Evolutionary conservation across 2,888 invertebrate species (phyloP).

Genomic region (Psococerastis gibbosa): DNA sequence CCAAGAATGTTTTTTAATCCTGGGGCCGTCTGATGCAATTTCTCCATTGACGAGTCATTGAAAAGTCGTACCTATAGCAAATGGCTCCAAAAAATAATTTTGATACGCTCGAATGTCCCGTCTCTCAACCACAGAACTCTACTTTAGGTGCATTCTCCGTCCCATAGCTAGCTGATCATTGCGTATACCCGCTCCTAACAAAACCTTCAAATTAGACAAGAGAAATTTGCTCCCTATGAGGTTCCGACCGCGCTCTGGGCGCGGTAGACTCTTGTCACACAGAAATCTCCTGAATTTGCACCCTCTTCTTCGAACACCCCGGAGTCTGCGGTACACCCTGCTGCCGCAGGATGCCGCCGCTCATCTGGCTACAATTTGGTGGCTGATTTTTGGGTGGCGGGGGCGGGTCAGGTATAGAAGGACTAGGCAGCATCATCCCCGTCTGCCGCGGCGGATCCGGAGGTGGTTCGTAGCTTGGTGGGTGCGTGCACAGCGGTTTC

Average conservation of each 20-base stretch:
- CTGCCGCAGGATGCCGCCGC: conserved; percentile 41
- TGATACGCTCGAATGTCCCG: too few species aligned
- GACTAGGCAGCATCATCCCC: conserved; percentile 25
- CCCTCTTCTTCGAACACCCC: conserved; percentile 68
- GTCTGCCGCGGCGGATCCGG: conserved; percentile 22
- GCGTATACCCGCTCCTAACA: too few species aligned
- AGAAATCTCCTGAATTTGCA: conserved; percentile 84
- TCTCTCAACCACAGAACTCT: too few species aligned
- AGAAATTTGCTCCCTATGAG: conserved; percentile 9
- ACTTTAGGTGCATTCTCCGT: too few species aligned
- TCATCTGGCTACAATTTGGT: conserved; percentile 26
- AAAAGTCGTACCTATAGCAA: too few species aligned
- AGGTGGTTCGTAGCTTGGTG: conserved; percentile 19
- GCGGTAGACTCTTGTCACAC: conserved; percentile 36
- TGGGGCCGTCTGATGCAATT: too few species aligned
- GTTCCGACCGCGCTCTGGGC: conserved; percentile 5
- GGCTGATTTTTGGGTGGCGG: conserved; percentile 35
- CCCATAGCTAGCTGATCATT: too few species aligned
- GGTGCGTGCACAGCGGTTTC: conserved; percentile 17
- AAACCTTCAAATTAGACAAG: too few species aligned
- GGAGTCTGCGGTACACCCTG: conserved; percentile 43
- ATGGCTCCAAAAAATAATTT: too few species aligned
- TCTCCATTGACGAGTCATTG: too few species aligned
- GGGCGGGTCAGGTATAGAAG: conserved; percentile 39
- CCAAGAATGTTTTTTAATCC: too few species aligned